Evolutionary conservation across 2,797 vertebrate species (phyloP), one percentile per base, ranked within the genome.

Genomic region (Acanthurus lineatus): DNA sequence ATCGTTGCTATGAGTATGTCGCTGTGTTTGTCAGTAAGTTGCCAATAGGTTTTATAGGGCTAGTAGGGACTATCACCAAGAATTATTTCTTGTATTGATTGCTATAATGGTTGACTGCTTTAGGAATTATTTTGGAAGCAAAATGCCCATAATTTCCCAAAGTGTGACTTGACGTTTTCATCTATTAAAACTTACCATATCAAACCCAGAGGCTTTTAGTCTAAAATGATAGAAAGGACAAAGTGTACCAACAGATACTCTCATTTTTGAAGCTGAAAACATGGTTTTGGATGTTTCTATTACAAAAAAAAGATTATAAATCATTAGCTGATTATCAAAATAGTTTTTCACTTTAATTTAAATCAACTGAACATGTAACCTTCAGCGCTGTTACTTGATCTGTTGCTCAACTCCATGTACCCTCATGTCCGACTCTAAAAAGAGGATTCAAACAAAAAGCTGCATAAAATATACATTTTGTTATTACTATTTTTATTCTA

Each of bases 361-460:
- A 25, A 25, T 54, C 2, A 25, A 22, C 49, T 20, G 38, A 58
- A 45, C 19, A 12, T 49, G 32, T 72, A 0, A 32, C 40, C 11
- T 42, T 22, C 16, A 65, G 20, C 4, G 40, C 40, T 12, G 40
- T 42, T 42, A 3, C 11, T 49, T 7, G 2, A n/a, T 32, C 32
- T 25, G 5, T 19, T 16, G 28, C n/a, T 63, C n/a, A 40, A 25
- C 42, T 35, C 7, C 51, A 25, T 56, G n/a, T 19, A 48, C 42
- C 15, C 10, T 32, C 40, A 71, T 62, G 19, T 12, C 17, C 15
- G n/a, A 16, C 42, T 16, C 32, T 35, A 35, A 22, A n/a, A 19
- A 69, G 57, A 35, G 12, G n/a, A 15, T 64, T 64, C 25, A 28
- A 42, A 51, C 20, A 74, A 49, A 58, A 60, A 56, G 19, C 40